Conservation (phyloP, 2,113 vertebrate genomes). For the Stomatorhinus ivindoensis region DNA sequence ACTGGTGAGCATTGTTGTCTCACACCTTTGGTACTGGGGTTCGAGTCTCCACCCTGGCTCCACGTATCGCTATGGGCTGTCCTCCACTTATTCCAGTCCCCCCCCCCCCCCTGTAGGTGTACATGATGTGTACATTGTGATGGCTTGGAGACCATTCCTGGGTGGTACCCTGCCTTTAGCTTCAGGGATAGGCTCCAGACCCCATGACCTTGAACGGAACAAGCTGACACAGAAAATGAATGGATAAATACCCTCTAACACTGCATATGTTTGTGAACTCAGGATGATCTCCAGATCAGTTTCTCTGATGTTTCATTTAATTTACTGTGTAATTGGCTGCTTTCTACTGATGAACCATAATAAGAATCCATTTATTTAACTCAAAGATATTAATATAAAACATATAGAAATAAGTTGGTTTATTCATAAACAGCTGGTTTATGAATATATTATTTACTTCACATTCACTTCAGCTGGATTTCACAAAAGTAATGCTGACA, state of each 20-base stretch:
- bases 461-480: neutral
- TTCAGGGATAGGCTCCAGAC: neutral
- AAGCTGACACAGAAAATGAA: neutral
- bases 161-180: neutral
- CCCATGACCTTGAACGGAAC: neutral
- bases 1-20: neutral
- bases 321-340: neutral
- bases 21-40: neutral
- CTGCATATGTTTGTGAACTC: neutral
- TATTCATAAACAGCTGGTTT: neutral
- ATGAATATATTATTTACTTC: neutral
- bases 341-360: neutral
- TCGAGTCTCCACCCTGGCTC: neutral
- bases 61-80: neutral
- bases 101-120: neutral
- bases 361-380: neutral
- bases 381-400: neutral
- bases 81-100: neutral
- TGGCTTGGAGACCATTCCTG: neutral
- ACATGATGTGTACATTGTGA: neutral
- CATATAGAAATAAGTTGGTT: neutral
- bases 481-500: neutral
- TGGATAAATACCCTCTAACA: neutral
- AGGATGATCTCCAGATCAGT: neutral
- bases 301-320: neutral